These are phyloP conservation scores for Amyelois transitella DNA, from an alignment of 1,140 invertebrate species.

Conservation along the genomic window DNA sequence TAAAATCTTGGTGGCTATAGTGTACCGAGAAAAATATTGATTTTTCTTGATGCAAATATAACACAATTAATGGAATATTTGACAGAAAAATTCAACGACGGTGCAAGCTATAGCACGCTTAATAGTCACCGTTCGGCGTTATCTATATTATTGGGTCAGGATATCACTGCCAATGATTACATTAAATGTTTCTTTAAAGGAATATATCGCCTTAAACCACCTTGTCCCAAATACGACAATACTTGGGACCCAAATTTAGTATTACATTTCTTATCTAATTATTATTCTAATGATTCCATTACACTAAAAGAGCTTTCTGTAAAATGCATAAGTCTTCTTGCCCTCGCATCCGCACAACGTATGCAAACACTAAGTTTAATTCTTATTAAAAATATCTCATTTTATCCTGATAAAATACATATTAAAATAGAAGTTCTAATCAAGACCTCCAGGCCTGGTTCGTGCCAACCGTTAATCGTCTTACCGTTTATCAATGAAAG, in stretches of 20 bases:
- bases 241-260: slow-evolving; percentile 1
- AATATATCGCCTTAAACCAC: neutral
- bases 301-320: no score
- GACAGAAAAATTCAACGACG: neutral
- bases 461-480: no score
- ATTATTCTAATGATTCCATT: no score
- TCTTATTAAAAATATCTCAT: no score
- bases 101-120: neutral
- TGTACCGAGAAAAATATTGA: neutral
- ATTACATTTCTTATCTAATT: neutral
- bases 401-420: no score
- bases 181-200: slow-evolving; percentile 2
- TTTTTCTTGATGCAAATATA: neutral
- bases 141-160: neutral
- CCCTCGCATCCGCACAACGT: no score
- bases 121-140: neutral
- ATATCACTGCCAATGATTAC: neutral
- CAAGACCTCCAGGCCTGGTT: no score
- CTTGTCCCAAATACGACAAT: neutral
- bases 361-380: no score
- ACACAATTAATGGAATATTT: slow-evolving; percentile 1
- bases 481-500: no score
- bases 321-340: no score
- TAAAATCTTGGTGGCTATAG: no score
- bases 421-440: no score